Conservation (phyloP, 1,140 invertebrate species). For the Plectrocnemia conspersa region DNA sequence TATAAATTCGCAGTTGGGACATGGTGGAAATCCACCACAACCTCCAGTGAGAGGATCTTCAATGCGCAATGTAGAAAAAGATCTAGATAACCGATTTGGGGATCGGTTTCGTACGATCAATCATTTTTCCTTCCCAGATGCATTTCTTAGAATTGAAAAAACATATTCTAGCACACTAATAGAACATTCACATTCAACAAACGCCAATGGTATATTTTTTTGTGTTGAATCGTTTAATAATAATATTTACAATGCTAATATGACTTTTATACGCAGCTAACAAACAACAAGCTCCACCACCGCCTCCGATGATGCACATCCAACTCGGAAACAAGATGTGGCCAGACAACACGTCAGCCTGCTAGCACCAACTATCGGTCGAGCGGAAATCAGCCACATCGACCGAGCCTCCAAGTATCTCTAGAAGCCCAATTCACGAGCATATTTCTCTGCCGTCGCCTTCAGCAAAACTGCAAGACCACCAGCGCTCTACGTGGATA, state of each 20-base stretch:
- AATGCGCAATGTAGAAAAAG: slow-evolving; percentile 41
- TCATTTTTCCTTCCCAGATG: slow-evolving; percentile 44
- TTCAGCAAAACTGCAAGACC: slow-evolving; percentile 14
- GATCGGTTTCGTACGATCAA: slow-evolving; percentile 40
- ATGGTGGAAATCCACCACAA: slow-evolving; percentile 34
- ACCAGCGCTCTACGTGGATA: slow-evolving; percentile 30
- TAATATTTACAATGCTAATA: slow-evolving; percentile 1
- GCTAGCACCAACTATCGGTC: slow-evolving; percentile 35
- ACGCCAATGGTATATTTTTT: slow-evolving; percentile 15
- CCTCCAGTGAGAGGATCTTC: slow-evolving; percentile 47
- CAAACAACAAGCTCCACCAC: slow-evolving; percentile 31
- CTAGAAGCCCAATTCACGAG: slow-evolving; percentile 12
- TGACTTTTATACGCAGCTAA: slow-evolving; percentile 26
- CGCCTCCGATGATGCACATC: slow-evolving; percentile 30
- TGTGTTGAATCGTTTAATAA: not conserved
- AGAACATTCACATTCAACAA: slow-evolving; percentile 38
- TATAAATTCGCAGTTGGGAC: not conserved
- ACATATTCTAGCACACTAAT: slow-evolving; percentile 49
- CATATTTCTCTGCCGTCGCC: not conserved
- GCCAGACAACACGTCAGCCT: slow-evolving; percentile 31
- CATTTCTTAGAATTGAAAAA: slow-evolving; percentile 47
- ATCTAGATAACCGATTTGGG: slow-evolving; percentile 45
- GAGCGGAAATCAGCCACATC: slow-evolving; percentile 22
- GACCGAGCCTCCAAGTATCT: slow-evolving; percentile 22
- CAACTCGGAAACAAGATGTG: slow-evolving; percentile 29